Base-by-base conservation (phyloP, 2,888 invertebrate genomes). In the Macaria notata region DNA sequence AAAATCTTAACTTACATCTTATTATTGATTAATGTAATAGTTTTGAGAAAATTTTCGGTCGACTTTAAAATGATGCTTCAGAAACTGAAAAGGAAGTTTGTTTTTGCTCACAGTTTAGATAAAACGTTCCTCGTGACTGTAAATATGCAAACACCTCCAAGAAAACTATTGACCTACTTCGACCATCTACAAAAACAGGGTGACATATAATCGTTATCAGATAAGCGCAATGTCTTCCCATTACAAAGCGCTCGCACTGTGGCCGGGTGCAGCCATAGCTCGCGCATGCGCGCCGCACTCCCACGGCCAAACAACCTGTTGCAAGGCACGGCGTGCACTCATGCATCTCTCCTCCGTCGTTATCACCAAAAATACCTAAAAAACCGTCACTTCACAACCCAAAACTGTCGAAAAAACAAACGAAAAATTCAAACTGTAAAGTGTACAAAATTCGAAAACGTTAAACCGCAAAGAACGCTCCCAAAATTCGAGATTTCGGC, bases 231-330 rank as follows among this genome's bases (percentile, higher is more conserved):
- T 47, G 44, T 47, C 41, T 48, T 51, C 65, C 62, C 67, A 62
- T 65, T 61, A 57, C 49, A 46, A 29, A 47, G 4, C 70, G 81
- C 59, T 70, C 46, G 79, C 86, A 88, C 74, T 89, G 83, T 89
- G 73, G 86, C 68, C 74, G 59, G 70, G 54, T 83, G 85, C 86
- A 82, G 78, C 75, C 81, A 76, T 64, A 55, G 59, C 54, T 43
- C 64, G 76, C 90, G 90, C 90, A 83, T 83, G 88, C 90, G 88
- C 73, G 65, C 61, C 52, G 31, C 62, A 56, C 65, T 63, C 72
- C 64, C 57, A 79, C 79, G 71, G 71, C 82, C 86, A 88, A 88
- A 88, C 90, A 89, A 91, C 90, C 90, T 91, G 90, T 91, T 91
- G 90, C 90, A 91, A 86, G 75, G 82, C 68, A 76, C 86, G 82